Base-by-base conservation (phyloP, 2,113 vertebrate species). In the Jacana jacana region DNA sequence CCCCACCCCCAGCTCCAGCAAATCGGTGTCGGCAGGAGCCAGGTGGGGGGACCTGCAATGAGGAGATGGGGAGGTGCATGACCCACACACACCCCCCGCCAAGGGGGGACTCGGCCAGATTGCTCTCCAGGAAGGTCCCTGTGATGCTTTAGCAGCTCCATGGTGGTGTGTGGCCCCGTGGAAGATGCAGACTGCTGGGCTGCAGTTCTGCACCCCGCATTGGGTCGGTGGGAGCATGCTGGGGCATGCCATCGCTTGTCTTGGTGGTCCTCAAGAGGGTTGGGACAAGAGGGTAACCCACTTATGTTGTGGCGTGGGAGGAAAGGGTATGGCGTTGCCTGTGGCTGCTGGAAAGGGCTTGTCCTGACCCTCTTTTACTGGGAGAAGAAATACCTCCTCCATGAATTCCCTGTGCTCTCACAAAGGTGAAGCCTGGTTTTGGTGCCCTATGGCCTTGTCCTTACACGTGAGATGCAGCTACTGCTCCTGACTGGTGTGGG, bases 241-340 rank as follows among this genome's bases (percentile, higher is more conserved):
- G 72, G 83, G 86, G 51, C 66, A 37, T 17, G 13, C 58, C 8
- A 2, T 49, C 8, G 0, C 60, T 81, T 48, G 60, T 23, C 16
- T 2, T 11, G 4, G 0, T 0, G 14, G 23, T 11, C 42, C 58
- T 33, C 3, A 31, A 24, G 80, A 49, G 48, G 35, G 31, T 46
- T 55, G 27, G 15, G 51, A 23, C 35, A 49, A 51, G 44, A 33
- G 37, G 10, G 10, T 23, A 7, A 27, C 39, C 4, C 0, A 4
- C 0, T 5, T 15, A 0, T 1, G 4, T 18, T 46, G 57, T 2
- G 2, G 23, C 4, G 42, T 11, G 57, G 25, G 48, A 57, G 37
- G 39, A 48, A 35, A 20, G 48, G 42, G 11, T 31, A 54, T 2
- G 2, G 22, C 5, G 24, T 3, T 72, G 52, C 65, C 35, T 15